A percentile compares a stretch with the other conserved stretches of the same genome.
phyloP scores from a whole-genome alignment of 2,113 vertebrate genomes.

The rabbit (Oryctolagus cuniculus) region mOryCun1.1 NC_091441.1:4402501-4403000 shows the following conservation, averaged over 20 bases:
- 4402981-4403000: neutral
- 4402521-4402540: neutral
- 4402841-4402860: neutral
- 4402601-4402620: neutral
- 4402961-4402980: neutral
- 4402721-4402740: neutral
- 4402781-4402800: slow-evolving; percentile 33
- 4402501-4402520: neutral
- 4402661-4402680: neutral
- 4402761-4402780: slow-evolving; percentile 40
- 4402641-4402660: neutral
- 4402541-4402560: neutral
- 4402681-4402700: neutral
- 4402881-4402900: neutral
- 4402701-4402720: neutral
- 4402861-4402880: neutral
- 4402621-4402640: neutral
- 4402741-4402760: neutral
- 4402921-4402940: slow-evolving; percentile 24
- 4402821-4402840: neutral
- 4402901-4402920: slow-evolving; percentile 1
- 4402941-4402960: neutral
- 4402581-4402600: neutral
- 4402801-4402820: neutral
- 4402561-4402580: neutral